These are phyloP conservation scores for Halocynthia roretzi DNA, from an alignment of 23 tunicate species.

Conservation along the genomic window DNA sequence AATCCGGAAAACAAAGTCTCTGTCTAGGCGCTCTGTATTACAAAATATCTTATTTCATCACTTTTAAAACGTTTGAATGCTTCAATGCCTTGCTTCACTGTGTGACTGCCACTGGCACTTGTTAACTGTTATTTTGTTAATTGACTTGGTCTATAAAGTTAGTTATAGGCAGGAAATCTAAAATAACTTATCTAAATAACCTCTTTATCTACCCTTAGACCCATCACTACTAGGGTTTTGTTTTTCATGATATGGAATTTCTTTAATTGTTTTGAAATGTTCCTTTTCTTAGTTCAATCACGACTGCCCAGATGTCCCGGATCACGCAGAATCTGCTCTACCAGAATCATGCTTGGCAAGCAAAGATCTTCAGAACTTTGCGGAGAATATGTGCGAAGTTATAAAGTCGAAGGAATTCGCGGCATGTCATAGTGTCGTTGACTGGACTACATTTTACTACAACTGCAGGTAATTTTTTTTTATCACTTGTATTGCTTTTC, in stretches of 20 bases:
- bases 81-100: too few relatives aligned
- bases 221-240: too few relatives aligned
- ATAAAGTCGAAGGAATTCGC: conserved; percentile 47
- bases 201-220: too few relatives aligned
- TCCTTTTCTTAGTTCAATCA: conserved; percentile 31
- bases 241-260: too few relatives aligned
- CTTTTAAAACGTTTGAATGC: too few relatives aligned
- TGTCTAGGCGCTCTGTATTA: too few relatives aligned
- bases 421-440: conserved; percentile 64
- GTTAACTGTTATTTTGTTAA: too few relatives aligned
- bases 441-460: conserved; percentile 41
- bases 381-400: conserved; percentile 60
- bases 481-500: neutral
- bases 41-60: too few relatives aligned
- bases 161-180: neutral
- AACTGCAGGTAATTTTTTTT: conserved; percentile 66
- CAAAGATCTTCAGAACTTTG: conserved; percentile 27
- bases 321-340: conserved; percentile 29
- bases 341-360: conserved; percentile 63
- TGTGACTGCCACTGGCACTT: too few relatives aligned
- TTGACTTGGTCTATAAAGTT: neutral
- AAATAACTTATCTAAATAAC: neutral
- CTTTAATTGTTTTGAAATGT: too few relatives aligned
- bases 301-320: conserved; percentile 41
- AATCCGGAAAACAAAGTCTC: too few relatives aligned